Percentiles rank a stretch among this genome's conserved stretches.
phyloP scores from a whole-genome alignment of 2,113 vertebrate species.

The Lasiurus cinereus region DNA sequence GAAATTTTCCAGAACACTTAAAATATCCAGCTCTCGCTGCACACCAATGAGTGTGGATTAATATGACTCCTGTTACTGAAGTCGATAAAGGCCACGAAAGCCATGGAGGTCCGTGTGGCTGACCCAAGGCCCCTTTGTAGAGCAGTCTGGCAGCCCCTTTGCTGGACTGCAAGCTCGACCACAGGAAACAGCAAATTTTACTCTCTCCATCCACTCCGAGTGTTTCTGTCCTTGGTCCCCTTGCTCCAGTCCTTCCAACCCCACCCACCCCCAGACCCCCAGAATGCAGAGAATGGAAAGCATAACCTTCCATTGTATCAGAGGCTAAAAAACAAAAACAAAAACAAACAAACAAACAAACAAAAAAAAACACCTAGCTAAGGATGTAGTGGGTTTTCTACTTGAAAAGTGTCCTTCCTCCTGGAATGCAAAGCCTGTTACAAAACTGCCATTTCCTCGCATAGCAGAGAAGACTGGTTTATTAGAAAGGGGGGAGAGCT shows the following conservation, averaged over 20 bases:
- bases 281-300: not conserved
- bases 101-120: not conserved
- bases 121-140: not conserved
- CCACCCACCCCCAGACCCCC: not conserved
- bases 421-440: not conserved
- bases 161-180: not conserved
- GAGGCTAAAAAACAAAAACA: not conserved
- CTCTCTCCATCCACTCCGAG: not conserved
- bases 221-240: not conserved
- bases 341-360: too few species aligned
- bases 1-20: constrained; percentile 3
- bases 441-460: not conserved
- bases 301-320: not conserved
- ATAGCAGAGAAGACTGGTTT: not conserved
- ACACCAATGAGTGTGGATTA: not conserved
- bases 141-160: not conserved
- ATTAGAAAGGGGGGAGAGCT: not conserved
- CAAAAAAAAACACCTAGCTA: not conserved
- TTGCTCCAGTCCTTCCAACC: not conserved
- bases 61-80: not conserved
- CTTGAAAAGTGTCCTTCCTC: not conserved
- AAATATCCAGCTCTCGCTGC: not conserved
- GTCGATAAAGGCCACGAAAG: not conserved
- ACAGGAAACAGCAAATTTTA: not conserved
- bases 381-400: not conserved